Evolutionary conservation across 2,888 invertebrate species (phyloP), one percentile per base, ranked within the genome.

Genomic region (Leucania comma): DNA sequence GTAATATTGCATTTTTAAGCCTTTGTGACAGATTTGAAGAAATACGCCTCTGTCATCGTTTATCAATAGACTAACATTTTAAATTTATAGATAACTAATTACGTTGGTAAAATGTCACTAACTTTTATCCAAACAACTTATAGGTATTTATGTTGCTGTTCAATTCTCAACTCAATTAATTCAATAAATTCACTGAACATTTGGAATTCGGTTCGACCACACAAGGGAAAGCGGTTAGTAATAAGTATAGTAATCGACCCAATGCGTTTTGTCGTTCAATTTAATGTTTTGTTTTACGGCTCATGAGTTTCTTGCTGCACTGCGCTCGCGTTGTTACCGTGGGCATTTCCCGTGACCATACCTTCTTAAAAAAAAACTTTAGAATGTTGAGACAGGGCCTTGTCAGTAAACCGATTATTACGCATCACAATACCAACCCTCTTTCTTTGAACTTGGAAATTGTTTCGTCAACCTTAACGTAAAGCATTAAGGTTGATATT

Each of bases 301-400:
- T 54, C 48, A 60, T 54, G 69, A 54, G 48, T 50, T 65, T 68
- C 61, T 65, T 70, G 60, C 69, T 63, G 65, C 67, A 66, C 48
- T 12, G 58, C 29, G 29, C 57, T 14, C 29, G 24, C 38, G n/a
- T 24, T 57, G 75, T 89, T 88, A 88, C 77, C 50, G 88, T 86
- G 89, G 72, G 83, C 89, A 86, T 86, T 92, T 92, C 92, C 92
- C 92, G 89, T 92, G 92, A 91, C 91, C 87, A 79, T 71, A 66
- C 53, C 69, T 59, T 63, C 9, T 67, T 68, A 29, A 81, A 80
- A 82, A n/a, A 84, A 81, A 77, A 81, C 79, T 79, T 80, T 78
- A 72, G 74, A 79, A 83, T 82, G 75, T 78, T 61, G 69, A 82
- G 81, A 83, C 85, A 85, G 81, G 81, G 76, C 67, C 65, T 68